Base-by-base conservation (phyloP, 2,888 invertebrate species). In the Oscheius sp. region DNA sequence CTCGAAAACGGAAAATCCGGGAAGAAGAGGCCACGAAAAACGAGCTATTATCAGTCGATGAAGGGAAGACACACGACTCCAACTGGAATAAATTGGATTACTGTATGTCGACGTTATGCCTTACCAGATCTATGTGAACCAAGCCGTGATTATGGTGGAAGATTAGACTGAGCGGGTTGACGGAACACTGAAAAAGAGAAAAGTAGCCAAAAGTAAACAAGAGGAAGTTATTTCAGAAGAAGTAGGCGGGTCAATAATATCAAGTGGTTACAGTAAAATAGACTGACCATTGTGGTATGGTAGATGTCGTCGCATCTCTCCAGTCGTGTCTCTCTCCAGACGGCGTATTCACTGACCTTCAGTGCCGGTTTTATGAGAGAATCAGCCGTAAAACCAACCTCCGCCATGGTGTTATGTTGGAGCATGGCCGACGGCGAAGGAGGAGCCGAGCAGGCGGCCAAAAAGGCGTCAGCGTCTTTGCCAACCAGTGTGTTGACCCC, bases 81-180 rank as follows among this genome's bases (percentile, higher is more conserved):
- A 66, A 52, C 66, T 66, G 52, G 16, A 66, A 66, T 41, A 3
- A 16, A 1, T 45, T 9, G 35, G 29, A 7, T 0, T 27, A 53
- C 13, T 45, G 35, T 6, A 27, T 6, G 5, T 35, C 5, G 13
- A 7, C 1, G 1, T 23, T 18, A 66, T 25, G 59, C 74, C 66
- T 55, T 23, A 78, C 82, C 74, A 83, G 69, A 75, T 83, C 81
- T 56, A 83, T 77, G 25, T 75, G 75, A 1, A 80, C 79, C 23
- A 81, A 73, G 12, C 73, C 74, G 52, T 77, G 76, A 58, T 78
- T 77, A 69, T 83, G 81, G 73, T 78, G 79, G 71, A 83, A 81
- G 13, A 76, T 75, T 69, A 83, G 78, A 59, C 73, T 80, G 23
- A 83, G 63, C 1, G 83, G 83, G 45, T 77, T 83, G 41, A 83